phyloP scores from a whole-genome alignment of 2,888 invertebrate genomes.

The Plusia festucae region DNA sequence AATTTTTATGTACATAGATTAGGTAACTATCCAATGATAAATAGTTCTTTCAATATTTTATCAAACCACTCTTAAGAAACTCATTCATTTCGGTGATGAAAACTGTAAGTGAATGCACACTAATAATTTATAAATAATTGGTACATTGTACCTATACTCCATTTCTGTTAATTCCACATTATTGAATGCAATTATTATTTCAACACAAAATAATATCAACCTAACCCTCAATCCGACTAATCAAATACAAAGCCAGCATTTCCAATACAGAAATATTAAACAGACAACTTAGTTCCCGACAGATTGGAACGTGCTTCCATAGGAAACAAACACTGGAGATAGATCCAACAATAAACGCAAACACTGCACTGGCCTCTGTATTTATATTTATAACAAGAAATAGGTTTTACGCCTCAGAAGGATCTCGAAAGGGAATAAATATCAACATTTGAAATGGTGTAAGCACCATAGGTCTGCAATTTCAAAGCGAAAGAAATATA shows the following conservation, averaged over 20 bases:
- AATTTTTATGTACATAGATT: no score
- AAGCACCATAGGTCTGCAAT: neutral
- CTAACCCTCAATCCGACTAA: neutral
- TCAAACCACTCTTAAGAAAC: no score
- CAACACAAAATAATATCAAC: neutral
- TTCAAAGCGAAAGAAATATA: neutral
- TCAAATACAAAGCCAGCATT: neutral
- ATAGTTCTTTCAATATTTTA: no score
- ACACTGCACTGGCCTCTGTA: slow-evolving; percentile 11
- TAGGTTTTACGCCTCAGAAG: slow-evolving; percentile 8
- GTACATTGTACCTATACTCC: no score
- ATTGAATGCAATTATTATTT: no score
- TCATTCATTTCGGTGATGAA: no score
- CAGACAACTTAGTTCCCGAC: slow-evolving; percentile 9
- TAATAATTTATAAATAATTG: no score
- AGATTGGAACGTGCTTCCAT: slow-evolving; percentile 42
- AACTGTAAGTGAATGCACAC: no score
- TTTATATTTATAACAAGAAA: slow-evolving; percentile 25
- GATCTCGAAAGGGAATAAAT: slow-evolving; percentile 11
- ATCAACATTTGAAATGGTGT: slow-evolving; percentile 27
- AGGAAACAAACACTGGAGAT: slow-evolving; percentile 26
- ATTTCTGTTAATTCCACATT: no score
- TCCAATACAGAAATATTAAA: slow-evolving; percentile 3
- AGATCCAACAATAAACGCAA: slow-evolving; percentile 31
- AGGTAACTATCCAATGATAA: no score